phyloP scores from a whole-genome alignment of 2,113 vertebrate genomes.

The Pimephales promelas region DNA sequence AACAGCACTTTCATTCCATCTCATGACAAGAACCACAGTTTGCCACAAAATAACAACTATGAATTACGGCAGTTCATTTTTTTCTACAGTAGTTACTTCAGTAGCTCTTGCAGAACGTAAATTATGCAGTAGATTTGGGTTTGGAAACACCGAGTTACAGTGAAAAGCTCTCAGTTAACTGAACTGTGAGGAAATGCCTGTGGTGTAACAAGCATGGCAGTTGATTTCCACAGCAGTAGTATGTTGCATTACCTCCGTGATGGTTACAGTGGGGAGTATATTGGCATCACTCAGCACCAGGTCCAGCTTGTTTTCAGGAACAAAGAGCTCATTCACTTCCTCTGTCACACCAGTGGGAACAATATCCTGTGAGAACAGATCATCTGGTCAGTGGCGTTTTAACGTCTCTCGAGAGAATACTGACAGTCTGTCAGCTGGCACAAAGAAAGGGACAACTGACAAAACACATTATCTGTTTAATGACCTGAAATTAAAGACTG shows the following conservation, averaged over 20 bases:
- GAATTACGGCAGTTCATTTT: not conserved
- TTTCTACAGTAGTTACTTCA: not conserved
- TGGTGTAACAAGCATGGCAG: not conserved
- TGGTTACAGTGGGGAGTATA: conserved; percentile 79
- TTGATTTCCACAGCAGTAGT: conserved; percentile 16
- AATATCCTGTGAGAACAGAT: conserved; percentile 78
- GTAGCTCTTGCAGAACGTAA: not conserved
- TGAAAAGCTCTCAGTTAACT: conserved; percentile 18
- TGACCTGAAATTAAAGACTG: not conserved
- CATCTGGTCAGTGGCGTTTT: not conserved
- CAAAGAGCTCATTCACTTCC: conserved; percentile 90
- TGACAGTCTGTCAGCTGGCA: not conserved
- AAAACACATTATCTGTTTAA: conserved; percentile 7
- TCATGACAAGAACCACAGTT: not conserved
- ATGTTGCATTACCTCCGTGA: conserved; percentile 84
- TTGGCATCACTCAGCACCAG: conserved; percentile 78
- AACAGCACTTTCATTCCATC: not conserved
- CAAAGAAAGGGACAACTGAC: not conserved
- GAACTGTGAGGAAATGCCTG: not conserved
- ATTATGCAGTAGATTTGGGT: not conserved
- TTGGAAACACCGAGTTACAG: not conserved
- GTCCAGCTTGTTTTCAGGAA: conserved; percentile 84
- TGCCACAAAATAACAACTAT: not conserved
- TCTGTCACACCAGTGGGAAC: conserved; percentile 81
- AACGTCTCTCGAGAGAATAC: not conserved